phyloP scores from a whole-genome alignment of 2,888 invertebrate species.

The Tyria jacobaeae region DNA sequence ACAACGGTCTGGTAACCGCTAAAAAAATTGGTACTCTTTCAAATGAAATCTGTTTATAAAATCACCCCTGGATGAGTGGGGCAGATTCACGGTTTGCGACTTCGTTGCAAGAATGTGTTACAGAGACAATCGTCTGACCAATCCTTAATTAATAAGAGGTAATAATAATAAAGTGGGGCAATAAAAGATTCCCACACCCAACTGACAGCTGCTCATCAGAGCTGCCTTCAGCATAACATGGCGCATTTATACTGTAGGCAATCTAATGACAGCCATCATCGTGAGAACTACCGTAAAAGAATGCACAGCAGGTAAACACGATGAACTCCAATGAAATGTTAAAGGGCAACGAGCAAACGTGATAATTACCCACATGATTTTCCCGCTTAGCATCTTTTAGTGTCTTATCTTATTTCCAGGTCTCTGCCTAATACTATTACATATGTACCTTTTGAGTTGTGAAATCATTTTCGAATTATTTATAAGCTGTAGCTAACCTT shows the following conservation, averaged over 20 bases:
- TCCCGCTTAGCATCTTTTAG: background rate
- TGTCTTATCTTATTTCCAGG: background rate
- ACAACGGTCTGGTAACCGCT: no score
- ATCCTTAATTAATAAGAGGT: background rate
- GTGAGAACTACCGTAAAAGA: background rate
- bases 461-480: background rate
- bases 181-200: no score
- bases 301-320: no score
- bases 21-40: no score
- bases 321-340: no score
- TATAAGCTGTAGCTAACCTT: slow-evolving; percentile 12
- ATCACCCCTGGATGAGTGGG: background rate
- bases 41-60: background rate
- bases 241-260: background rate
- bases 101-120: background rate
- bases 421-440: no score
- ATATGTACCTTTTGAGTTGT: background rate
- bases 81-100: background rate
- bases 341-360: no score
- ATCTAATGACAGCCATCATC: background rate
- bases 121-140: background rate
- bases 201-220: no score
- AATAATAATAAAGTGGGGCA: no score
- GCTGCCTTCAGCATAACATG: background rate
- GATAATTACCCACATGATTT: background rate